Conservation (phyloP, 1,140 invertebrate genomes). For the Augochlora pura region DNA sequence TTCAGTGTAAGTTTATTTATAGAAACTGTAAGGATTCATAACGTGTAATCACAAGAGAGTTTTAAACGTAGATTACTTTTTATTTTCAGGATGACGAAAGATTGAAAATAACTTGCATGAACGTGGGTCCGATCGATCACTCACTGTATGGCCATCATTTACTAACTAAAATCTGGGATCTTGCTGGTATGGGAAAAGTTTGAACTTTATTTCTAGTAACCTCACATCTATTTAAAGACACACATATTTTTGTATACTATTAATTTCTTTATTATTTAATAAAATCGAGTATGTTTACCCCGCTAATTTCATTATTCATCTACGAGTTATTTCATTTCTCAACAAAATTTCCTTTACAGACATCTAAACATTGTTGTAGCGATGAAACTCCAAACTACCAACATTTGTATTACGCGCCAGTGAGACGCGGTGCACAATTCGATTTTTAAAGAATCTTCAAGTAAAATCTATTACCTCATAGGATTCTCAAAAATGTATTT, state of each 20-base stretch:
- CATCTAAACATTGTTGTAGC: too few relatives aligned
- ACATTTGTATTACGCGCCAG: too few relatives aligned
- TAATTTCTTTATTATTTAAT: not conserved
- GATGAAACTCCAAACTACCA: too few relatives aligned
- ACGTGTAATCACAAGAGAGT: constrained; percentile 5
- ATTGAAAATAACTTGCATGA: constrained; percentile 87
- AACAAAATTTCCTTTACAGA: too few relatives aligned
- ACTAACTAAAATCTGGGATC: constrained; percentile 83
- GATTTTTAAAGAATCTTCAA: too few relatives aligned
- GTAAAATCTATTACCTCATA: too few relatives aligned
- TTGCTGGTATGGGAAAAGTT: constrained; percentile 79
- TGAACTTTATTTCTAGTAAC: not conserved
- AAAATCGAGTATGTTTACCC: not conserved
- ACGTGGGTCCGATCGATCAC: constrained; percentile 86
- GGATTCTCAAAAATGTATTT: too few relatives aligned
- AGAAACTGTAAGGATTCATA: not conserved
- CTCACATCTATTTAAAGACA: not conserved
- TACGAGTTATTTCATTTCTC: too few relatives aligned
- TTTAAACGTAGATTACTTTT: constrained; percentile 54
- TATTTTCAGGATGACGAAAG: constrained; percentile 89
- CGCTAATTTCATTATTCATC: too few relatives aligned
- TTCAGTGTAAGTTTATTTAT: constrained; percentile 86
- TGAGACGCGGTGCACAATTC: too few relatives aligned
- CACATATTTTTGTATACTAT: not conserved
- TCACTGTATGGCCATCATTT: constrained; percentile 88